Evolutionary conservation across 1,140 invertebrate species (phyloP).

Genomic region (Armadillidium nasatum): DNA sequence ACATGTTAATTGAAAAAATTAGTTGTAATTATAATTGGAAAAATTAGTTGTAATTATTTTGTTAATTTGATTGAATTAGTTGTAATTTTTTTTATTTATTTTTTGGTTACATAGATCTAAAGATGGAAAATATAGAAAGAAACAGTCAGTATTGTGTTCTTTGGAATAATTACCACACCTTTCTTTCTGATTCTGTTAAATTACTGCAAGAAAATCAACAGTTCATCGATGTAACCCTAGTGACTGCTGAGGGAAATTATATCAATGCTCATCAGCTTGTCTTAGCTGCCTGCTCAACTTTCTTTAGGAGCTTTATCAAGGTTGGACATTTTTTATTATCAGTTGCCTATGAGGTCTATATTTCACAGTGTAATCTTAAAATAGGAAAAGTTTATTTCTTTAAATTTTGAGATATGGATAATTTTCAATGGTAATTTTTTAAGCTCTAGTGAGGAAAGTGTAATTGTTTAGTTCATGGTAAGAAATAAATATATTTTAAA

Average conservation of each 20-base stretch:
- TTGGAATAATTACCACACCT: slow-evolving; percentile 44
- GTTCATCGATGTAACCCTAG: slow-evolving; percentile 38
- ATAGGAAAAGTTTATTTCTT: too few relatives aligned
- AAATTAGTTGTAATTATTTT: too few relatives aligned
- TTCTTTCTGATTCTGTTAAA: slow-evolving; percentile 35
- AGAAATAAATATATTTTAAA: too few relatives aligned
- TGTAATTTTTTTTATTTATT: too few relatives aligned
- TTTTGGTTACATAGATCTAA: too few relatives aligned
- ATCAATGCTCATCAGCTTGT: slow-evolving; percentile 39
- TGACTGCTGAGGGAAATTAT: slow-evolving; percentile 37
- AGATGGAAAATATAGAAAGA: not conserved
- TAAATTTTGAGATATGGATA: too few relatives aligned
- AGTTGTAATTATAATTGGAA: too few relatives aligned
- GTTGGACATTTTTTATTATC: slow-evolving; percentile 22
- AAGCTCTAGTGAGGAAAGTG: too few relatives aligned
- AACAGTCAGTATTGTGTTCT: slow-evolving; percentile 40
- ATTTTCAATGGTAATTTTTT: too few relatives aligned
- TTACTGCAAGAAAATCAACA: slow-evolving; percentile 34
- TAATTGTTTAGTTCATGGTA: not conserved
- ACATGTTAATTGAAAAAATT: too few relatives aligned
- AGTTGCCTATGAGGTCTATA: not conserved
- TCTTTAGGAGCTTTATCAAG: slow-evolving; percentile 38
- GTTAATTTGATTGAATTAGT: too few relatives aligned
- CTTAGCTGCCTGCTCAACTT: slow-evolving; percentile 39
- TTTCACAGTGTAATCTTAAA: not conserved